A percentile compares a stretch with the other conserved stretches of the same genome.
phyloP scores from a whole-genome alignment of 2,797 vertebrate genomes.

The Chelidonichthys spinosus region DNA sequence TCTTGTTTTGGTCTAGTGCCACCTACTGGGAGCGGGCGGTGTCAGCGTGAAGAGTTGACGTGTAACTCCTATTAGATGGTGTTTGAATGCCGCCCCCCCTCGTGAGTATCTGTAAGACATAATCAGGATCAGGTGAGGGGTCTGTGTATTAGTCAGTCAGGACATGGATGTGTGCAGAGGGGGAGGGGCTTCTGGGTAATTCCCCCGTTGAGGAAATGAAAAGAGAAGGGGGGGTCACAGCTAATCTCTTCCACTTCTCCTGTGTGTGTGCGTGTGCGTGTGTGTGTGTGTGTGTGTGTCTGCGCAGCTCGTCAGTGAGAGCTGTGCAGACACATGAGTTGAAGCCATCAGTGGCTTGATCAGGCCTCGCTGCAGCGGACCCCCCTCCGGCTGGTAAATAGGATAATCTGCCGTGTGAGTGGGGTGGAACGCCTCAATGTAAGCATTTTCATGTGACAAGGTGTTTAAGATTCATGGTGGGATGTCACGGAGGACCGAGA shows the following conservation, averaged over 20 bases:
- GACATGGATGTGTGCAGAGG: conserved; percentile 51
- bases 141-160: conserved; percentile 54
- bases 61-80: too few species aligned
- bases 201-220: conserved; percentile 77
- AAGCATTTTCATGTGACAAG: conserved; percentile 67
- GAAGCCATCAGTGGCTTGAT: conserved; percentile 75
- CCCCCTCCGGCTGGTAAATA: conserved; percentile 79
- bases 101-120: conserved; percentile 1
- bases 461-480: conserved; percentile 78
- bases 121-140: conserved; percentile 41
- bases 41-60: too few species aligned
- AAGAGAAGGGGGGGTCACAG: conserved; percentile 65
- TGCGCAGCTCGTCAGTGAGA: conserved; percentile 45
- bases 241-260: conserved; percentile 70
- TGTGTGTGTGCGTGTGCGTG: conserved; percentile 15
- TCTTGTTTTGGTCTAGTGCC: too few species aligned
- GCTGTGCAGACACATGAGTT: conserved; percentile 80
- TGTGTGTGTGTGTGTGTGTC: conserved; percentile 25
- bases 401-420: conserved; percentile 68
- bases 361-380: conserved; percentile 71
- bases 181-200: conserved; percentile 82
- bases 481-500: conserved; percentile 41
- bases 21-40: too few species aligned
- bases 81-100: too few species aligned
- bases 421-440: conserved; percentile 32